Conservation (phyloP, 2,113 vertebrate species). For the Peromyscus maniculatus region DNA sequence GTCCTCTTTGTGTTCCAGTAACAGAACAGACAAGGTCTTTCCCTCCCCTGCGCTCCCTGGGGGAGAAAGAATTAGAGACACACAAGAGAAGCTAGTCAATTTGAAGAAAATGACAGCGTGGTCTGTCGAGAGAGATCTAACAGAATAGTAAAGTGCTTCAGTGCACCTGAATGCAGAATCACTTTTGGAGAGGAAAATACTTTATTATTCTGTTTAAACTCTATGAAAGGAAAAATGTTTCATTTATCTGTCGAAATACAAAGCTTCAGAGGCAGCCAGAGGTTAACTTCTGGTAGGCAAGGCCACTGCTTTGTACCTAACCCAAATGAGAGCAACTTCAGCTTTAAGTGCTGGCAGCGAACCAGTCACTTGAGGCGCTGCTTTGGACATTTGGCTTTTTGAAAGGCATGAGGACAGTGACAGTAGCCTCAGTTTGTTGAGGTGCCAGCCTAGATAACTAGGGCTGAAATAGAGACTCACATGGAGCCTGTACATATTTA, state of each 20-base stretch:
- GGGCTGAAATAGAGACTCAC: neutral
- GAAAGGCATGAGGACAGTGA: constrained; percentile 55
- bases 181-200: constrained; percentile 85
- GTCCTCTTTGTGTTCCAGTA: constrained; percentile 85
- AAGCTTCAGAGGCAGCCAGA: constrained; percentile 86
- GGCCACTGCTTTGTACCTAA: constrained; percentile 85
- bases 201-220: constrained; percentile 91
- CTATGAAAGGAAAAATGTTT: constrained; percentile 88
- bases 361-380: constrained; percentile 39
- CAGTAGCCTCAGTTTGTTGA: constrained; percentile 44
- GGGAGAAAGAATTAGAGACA: constrained; percentile 75
- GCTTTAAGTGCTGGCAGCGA: constrained; percentile 70
- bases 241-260: constrained; percentile 88
- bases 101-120: constrained; percentile 85
- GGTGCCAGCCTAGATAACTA: neutral
- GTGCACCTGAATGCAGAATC: constrained; percentile 79
- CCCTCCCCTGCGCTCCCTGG: constrained; percentile 74
- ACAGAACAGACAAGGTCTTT: constrained; percentile 73
- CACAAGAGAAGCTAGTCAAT: constrained; percentile 83
- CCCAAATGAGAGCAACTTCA: constrained; percentile 73
- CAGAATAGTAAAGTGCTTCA: constrained; percentile 86
- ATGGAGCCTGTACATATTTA: neutral
- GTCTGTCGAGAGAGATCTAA: constrained; percentile 86
- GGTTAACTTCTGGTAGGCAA: constrained; percentile 88
- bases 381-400: constrained; percentile 68